Percentiles rank a stretch among this genome's conserved stretches.
Conservation (phyloP, 2,888 invertebrate species). For the Phengaris alcon region DNA sequence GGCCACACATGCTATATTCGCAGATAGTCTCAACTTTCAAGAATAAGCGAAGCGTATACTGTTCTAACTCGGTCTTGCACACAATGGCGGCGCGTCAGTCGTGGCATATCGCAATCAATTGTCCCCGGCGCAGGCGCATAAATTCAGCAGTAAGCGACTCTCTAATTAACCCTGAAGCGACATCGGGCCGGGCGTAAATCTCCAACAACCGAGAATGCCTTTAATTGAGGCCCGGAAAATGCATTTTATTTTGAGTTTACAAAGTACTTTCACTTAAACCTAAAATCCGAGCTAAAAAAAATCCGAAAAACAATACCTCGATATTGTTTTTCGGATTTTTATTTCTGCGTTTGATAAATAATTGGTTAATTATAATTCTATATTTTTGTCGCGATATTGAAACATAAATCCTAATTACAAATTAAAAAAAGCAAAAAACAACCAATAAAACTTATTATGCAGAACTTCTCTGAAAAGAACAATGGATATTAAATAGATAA, state of each 20-base stretch:
- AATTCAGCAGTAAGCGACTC: slow-evolving; percentile 61
- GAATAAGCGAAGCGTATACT: not conserved
- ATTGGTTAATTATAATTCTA: not conserved
- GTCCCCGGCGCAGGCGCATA: slow-evolving; percentile 55
- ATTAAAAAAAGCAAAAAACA: too few relatives aligned
- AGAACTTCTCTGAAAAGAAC: too few relatives aligned
- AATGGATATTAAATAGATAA: too few relatives aligned
- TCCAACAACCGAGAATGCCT: slow-evolving; percentile 50
- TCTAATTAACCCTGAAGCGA: slow-evolving; percentile 73
- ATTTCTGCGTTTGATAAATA: not conserved
- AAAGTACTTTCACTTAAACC: slow-evolving; percentile 10
- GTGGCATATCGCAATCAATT: slow-evolving; percentile 54
- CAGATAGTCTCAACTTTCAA: not conserved
- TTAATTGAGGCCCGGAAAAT: slow-evolving; percentile 54
- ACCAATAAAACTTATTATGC: too few relatives aligned
- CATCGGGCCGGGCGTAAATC: slow-evolving; percentile 59
- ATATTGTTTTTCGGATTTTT: not conserved
- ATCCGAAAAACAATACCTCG: too few relatives aligned
- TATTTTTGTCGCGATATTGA: too few relatives aligned
- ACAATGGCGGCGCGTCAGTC: slow-evolving; percentile 43
- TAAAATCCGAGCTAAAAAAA: not conserved
- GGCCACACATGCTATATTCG: too few relatives aligned
- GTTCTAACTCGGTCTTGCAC: slow-evolving; percentile 28
- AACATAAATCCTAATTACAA: too few relatives aligned
- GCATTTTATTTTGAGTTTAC: slow-evolving; percentile 36